A percentile compares a stretch with the other conserved stretches of the same genome.
Evolutionary conservation across 2,113 vertebrate genomes (phyloP).

Genomic region (Triplophysa siluroides): DNA sequence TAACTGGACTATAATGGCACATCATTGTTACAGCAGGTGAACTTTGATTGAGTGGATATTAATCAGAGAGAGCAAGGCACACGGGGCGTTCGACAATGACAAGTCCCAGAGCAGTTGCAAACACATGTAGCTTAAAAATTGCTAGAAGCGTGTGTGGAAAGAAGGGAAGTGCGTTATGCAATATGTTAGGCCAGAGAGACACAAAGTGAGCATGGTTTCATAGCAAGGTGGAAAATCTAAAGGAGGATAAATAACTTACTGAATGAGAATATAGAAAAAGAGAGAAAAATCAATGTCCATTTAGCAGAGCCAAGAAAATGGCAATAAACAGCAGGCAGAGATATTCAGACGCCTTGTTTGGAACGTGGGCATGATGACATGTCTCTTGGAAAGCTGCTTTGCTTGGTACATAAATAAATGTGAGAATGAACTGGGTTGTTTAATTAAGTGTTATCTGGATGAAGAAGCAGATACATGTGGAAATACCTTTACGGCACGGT

Average conservation of each 20-base stretch:
- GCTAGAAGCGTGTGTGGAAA: background rate
- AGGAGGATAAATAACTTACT: conserved; percentile 39
- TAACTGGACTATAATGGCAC: conserved; percentile 51
- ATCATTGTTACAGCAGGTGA: background rate
- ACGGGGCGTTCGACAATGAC: background rate
- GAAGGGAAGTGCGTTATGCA: conserved; percentile 12
- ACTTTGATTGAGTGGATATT: background rate
- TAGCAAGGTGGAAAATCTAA: conserved; percentile 8
- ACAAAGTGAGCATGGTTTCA: conserved; percentile 28
- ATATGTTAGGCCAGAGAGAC: conserved; percentile 34
- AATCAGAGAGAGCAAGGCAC: background rate
- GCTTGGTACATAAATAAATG: conserved; percentile 61
- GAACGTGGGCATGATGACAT: conserved; percentile 47
- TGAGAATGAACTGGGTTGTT: conserved; percentile 34
- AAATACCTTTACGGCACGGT: background rate
- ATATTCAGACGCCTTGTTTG: conserved; percentile 59
- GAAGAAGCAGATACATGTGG: background rate
- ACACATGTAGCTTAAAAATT: background rate
- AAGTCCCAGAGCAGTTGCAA: background rate
- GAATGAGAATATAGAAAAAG: conserved; percentile 47
- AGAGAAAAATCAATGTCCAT: conserved; percentile 61
- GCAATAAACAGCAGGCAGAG: conserved; percentile 54
- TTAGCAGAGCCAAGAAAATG: conserved; percentile 58
- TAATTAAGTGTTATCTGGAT: conserved; percentile 31
- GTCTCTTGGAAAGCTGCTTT: conserved; percentile 43